phyloP scores from a whole-genome alignment of 2,888 invertebrate genomes.

The Ormyrus thymus region DNA sequence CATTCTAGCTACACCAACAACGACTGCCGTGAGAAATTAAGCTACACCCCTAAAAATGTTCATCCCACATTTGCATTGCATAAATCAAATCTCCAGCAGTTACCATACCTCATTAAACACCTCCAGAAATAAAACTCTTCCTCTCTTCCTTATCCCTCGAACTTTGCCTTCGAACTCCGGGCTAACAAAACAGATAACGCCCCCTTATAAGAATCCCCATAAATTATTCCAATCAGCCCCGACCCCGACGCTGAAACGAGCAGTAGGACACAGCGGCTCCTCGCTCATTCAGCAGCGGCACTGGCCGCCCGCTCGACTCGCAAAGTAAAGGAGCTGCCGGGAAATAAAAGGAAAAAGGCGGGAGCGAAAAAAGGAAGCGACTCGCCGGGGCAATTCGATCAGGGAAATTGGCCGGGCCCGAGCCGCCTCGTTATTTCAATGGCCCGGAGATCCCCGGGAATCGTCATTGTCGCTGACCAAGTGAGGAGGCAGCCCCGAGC shows the following conservation, averaged over 20 bases:
- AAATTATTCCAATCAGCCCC: slow-evolving; percentile 51
- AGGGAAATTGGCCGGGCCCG: slow-evolving; percentile 39
- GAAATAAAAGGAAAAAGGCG: slow-evolving; percentile 33
- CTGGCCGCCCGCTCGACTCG: background rate
- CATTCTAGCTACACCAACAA: no score
- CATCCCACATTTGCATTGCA: no score
- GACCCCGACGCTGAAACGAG: no score
- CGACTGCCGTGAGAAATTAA: no score
- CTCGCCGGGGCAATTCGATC: slow-evolving; percentile 43
- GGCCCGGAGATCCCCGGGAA: slow-evolving; percentile 35
- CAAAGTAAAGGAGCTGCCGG: background rate
- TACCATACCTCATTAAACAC: background rate
- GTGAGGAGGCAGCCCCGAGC: slow-evolving; percentile 35
- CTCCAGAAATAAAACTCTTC: slow-evolving; percentile 10
- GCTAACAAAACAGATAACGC: slow-evolving; percentile 17
- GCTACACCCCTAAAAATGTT: no score
- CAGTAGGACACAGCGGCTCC: no score
- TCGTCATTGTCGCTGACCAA: slow-evolving; percentile 69
- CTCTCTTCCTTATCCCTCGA: background rate
- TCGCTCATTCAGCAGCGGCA: background rate
- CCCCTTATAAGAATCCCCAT: slow-evolving; percentile 26
- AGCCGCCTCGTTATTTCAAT: slow-evolving; percentile 52
- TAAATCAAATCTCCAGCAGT: no score
- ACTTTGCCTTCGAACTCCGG: background rate
- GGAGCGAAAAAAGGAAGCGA: slow-evolving; percentile 12